Conservation (phyloP, 2,797 vertebrate genomes). For the Aratinga solstitialis region DNA sequence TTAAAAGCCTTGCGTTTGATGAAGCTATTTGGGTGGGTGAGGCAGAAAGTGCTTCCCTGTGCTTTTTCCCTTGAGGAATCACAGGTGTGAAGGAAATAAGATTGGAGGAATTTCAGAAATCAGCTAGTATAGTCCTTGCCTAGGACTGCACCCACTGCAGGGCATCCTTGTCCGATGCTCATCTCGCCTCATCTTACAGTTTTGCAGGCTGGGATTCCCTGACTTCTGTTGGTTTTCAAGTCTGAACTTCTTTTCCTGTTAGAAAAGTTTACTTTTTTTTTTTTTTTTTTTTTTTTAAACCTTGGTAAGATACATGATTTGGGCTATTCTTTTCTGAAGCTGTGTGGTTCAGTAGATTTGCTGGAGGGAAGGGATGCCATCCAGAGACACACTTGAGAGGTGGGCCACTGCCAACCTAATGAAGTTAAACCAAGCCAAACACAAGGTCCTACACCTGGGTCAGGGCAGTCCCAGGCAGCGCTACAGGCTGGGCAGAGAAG, state of each 20-base stretch:
- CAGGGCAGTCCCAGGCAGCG: background rate
- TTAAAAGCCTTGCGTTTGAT: background rate
- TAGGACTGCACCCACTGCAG: background rate
- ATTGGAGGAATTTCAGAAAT: conserved; percentile 22
- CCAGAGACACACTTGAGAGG: background rate
- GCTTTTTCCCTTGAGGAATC: background rate
- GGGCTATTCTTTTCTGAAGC: background rate
- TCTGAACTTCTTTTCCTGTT: background rate
- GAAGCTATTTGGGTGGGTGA: conserved; percentile 4
- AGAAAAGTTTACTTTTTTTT: background rate
- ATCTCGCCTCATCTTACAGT: background rate
- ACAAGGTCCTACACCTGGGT: background rate
- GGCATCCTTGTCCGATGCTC: background rate
- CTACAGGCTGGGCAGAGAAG: background rate
- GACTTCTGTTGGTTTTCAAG: background rate
- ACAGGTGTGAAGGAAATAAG: background rate
- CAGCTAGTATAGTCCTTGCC: background rate
- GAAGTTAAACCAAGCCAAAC: background rate
- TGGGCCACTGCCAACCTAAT: background rate
- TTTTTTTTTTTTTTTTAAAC: too few species aligned
- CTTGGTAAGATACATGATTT: background rate
- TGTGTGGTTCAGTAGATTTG: background rate
- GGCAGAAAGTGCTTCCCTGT: background rate
- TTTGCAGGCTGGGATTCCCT: background rate
- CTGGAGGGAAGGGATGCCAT: background rate